These are phyloP conservation scores for Pegoplata infirma DNA, from an alignment of 2,888 invertebrate species.

Conservation along the genomic window DNA sequence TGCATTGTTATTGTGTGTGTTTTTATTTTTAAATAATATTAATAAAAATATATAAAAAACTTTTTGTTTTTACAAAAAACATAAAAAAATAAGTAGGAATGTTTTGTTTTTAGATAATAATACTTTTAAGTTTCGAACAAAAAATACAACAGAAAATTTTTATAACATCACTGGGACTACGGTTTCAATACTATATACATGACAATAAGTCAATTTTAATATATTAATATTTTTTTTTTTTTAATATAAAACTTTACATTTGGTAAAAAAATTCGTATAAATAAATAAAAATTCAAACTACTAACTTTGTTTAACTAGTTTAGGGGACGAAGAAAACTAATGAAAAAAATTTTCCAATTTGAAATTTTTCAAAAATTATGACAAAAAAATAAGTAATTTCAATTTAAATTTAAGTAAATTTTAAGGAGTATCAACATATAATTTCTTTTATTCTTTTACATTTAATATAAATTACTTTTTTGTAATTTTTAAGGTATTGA, in stretches of 20 bases:
- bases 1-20: slow-evolving; percentile 36
- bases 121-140: slow-evolving; percentile 37
- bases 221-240: no score
- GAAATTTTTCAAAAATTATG: not conserved
- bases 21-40: slow-evolving; percentile 24
- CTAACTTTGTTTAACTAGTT: not conserved
- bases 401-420: slow-evolving; percentile 38
- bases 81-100: slow-evolving; percentile 49
- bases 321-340: no score
- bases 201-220: not conserved
- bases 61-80: not conserved
- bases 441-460: slow-evolving; percentile 26
- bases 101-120: slow-evolving; percentile 40
- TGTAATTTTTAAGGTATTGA: not conserved
- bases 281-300: not conserved
- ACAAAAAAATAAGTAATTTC: slow-evolving; percentile 15
- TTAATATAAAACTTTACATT: slow-evolving; percentile 14
- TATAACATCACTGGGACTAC: slow-evolving; percentile 4
- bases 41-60: slow-evolving; percentile 18
- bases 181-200: slow-evolving; percentile 25
- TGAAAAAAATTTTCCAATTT: slow-evolving; percentile 2
- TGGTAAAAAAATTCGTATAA: slow-evolving; percentile 16
- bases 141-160: slow-evolving; percentile 3
- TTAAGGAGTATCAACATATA: slow-evolving; percentile 12
- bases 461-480: not conserved